Evolutionary conservation across 2,888 invertebrate species (phyloP).

Genomic region (Himalopsyche kuldschensis): DNA sequence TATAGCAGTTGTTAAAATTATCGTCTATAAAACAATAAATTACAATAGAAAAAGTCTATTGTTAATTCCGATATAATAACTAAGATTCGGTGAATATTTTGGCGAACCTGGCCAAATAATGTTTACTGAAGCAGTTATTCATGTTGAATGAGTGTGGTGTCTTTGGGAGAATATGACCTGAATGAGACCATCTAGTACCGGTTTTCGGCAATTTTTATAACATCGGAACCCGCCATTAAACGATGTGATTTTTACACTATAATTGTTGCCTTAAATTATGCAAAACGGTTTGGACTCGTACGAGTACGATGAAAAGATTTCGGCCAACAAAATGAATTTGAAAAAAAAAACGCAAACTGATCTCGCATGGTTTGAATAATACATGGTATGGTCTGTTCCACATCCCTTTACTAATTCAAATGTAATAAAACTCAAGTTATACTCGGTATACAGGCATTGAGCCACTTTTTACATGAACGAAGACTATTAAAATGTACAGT

Average conservation of each 20-base stretch:
- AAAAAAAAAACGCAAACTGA: not conserved
- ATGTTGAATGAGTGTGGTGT: no score
- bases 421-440: not conserved
- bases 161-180: no score
- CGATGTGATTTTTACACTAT: no score
- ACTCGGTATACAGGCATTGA: not conserved
- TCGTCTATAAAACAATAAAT: no score
- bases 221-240: no score
- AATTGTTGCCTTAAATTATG: not conserved
- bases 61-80: no score
- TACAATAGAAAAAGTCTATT: no score
- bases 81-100: no score
- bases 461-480: not conserved
- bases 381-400: not conserved
- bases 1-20: not conserved
- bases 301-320: not conserved
- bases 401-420: not conserved
- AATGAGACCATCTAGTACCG: no score
- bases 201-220: no score
- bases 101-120: no score
- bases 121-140: no score
- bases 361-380: not conserved
- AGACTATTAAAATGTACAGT: not conserved
- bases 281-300: not conserved
- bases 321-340: not conserved